phyloP scores from a whole-genome alignment of 2,797 vertebrate species.

The Mormyrus proboscirostris region DNA sequence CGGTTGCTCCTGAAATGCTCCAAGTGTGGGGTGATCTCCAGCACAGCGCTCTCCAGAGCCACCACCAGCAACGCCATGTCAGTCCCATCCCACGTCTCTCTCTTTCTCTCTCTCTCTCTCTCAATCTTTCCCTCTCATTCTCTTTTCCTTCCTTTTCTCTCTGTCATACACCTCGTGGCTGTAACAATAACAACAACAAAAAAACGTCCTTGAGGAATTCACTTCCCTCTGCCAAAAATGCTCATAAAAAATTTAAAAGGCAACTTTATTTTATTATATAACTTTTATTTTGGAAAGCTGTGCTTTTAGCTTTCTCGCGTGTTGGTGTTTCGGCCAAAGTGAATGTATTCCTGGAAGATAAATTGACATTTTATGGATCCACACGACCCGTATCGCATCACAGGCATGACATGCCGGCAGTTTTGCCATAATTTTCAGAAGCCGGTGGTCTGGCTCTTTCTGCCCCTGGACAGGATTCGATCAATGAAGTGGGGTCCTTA shows the following conservation, averaged over 20 bases:
- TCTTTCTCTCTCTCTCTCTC: constrained; percentile 14
- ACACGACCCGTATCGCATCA: background rate
- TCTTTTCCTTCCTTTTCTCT: background rate
- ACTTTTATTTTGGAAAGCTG: background rate
- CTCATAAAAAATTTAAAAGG: background rate
- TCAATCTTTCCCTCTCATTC: background rate
- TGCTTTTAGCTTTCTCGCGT: background rate
- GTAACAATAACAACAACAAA: constrained; percentile 29
- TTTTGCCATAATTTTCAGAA: background rate
- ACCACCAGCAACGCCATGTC: constrained; percentile 95
- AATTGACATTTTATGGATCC: background rate
- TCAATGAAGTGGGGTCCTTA: background rate
- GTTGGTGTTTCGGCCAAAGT: background rate
- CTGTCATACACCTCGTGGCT: background rate
- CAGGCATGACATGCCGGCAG: background rate
- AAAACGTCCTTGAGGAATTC: constrained; percentile 36
- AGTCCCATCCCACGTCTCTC: constrained; percentile 67
- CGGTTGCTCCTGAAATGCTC: constrained; percentile 94
- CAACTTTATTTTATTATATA: background rate
- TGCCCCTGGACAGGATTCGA: background rate
- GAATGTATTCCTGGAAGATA: background rate
- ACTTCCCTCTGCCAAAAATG: constrained; percentile 18
- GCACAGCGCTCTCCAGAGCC: constrained; percentile 82
- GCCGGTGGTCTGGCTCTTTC: background rate
- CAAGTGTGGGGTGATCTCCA: constrained; percentile 95